These are phyloP conservation scores for Porphyrio hochstetteri DNA, from an alignment of 2,113 vertebrate species.

Conservation along the genomic window DNA sequence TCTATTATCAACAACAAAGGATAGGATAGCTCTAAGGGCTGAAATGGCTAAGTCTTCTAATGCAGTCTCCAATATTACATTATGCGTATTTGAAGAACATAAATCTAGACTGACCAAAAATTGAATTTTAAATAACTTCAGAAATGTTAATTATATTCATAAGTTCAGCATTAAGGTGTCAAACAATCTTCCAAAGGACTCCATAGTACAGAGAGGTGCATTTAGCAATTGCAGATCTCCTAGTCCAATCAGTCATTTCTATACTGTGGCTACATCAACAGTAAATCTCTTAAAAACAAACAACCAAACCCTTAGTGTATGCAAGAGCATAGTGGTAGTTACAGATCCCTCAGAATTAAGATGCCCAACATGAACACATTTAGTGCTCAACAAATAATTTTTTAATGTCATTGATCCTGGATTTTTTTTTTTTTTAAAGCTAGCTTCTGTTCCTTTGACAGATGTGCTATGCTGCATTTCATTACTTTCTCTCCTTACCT, in stretches of 20 bases:
- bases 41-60: neutral
- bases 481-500: slow-evolving; percentile 77
- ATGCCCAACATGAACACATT: slow-evolving; percentile 49
- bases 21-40: neutral
- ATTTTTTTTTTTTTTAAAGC: slow-evolving; percentile 55
- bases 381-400: slow-evolving; percentile 67
- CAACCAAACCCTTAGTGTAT: neutral
- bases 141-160: slow-evolving; percentile 24
- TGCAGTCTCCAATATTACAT: neutral
- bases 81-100: neutral
- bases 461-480: slow-evolving; percentile 76
- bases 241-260: neutral
- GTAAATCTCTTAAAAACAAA: neutral
- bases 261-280: neutral
- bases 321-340: neutral
- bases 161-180: neutral
- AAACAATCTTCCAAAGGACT: neutral
- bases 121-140: neutral
- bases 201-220: neutral
- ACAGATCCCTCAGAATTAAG: slow-evolving; percentile 52
- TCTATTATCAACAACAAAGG: neutral
- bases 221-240: neutral
- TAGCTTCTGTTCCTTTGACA: slow-evolving; percentile 68
- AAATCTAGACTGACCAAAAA: neutral
- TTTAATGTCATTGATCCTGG: slow-evolving; percentile 70